Evolutionary conservation across 2,888 invertebrate genomes (phyloP), one percentile per base, ranked within the genome.

Genomic region (Galerucella nymphaeae): DNA sequence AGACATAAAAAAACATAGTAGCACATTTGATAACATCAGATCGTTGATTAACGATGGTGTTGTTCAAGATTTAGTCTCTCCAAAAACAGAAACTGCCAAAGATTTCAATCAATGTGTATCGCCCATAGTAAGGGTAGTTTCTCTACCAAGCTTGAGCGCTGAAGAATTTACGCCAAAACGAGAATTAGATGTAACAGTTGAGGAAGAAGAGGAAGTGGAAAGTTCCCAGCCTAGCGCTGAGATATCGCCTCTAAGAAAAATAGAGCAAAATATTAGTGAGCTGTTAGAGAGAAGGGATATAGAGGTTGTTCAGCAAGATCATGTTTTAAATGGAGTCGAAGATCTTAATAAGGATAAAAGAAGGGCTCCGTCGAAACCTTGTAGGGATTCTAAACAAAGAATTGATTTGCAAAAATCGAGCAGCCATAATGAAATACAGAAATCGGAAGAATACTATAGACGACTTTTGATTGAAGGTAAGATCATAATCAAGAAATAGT

Each of bases 1-100:
- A 11, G 92, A 92, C 82, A 89, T 90, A 79, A 92, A 92, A 82
- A 91, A 93, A 82, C 92, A 92, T 86, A 93, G 92, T 78, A 92
- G 92, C 58, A 93, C 93, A 10, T 94, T 93, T 84, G 93, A 93
- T 87, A 93, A 93, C 83, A 92, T 93, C 80, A 91, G 92, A 83
- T 92, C 92, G 55, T 86, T 94, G 77, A 90, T 93, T 76, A 91
- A 91, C 81, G 93, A 93, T 84, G 92, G 92, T 23, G 90, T 91
- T 77, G 89, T 92, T 16, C 90, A 90, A 76, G 89, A 89, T 80
- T 85, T 89, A 57, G 87, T 87, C 41, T 86, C 86, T 70, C 90
- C 90, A 77, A 89, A 88, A 75, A 88, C 87, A 77, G 90, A 90
- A 85, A 88, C 90, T 79, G 91, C 92, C 16, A 88, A 89, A 55